phyloP scores from a whole-genome alignment of 2,888 invertebrate genomes.

The Opisthograptis luteolata region DNA sequence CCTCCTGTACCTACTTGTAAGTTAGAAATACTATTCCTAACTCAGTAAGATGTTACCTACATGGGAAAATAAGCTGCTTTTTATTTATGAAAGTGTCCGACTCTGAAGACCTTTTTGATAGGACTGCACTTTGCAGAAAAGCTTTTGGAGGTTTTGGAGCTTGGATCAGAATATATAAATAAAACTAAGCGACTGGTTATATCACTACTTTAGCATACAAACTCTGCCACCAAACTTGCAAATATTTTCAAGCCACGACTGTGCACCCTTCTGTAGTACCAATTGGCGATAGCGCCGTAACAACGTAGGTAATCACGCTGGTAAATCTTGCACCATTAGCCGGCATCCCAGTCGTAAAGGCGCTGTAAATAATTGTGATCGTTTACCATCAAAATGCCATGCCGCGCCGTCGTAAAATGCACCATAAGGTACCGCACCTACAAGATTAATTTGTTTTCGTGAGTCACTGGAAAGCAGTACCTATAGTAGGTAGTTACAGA shows the following conservation, averaged over 20 bases:
- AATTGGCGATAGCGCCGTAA: constrained; percentile 23
- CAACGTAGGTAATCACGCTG: constrained; percentile 28
- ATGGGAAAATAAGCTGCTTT: too few relatives aligned
- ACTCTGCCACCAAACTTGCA: constrained; percentile 10
- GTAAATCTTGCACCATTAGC: constrained; percentile 39
- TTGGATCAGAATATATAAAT: too few relatives aligned
- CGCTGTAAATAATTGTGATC: constrained; percentile 26
- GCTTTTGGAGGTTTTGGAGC: too few relatives aligned
- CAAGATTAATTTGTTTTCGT: constrained; percentile 8
- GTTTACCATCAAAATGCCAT: constrained; percentile 28
- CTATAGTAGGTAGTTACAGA: too few relatives aligned
- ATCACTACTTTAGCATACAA: constrained; percentile 5
- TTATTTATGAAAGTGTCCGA: too few relatives aligned
- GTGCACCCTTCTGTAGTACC: constrained; percentile 29
- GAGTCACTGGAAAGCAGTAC: too few relatives aligned
- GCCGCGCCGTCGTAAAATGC: constrained; percentile 23
- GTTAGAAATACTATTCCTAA: too few relatives aligned
- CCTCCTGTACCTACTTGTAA: constrained; percentile 93
- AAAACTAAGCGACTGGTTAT: too few relatives aligned
- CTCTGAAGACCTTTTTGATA: too few relatives aligned
- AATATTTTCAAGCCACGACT: constrained; percentile 5
- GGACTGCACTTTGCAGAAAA: too few relatives aligned
- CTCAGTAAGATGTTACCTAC: too few relatives aligned
- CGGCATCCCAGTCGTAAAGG: constrained; percentile 27
- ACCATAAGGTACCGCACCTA: constrained; percentile 4